Conservation (phyloP, 2,113 vertebrate genomes). For the Pseudonaja textilis region DNA sequence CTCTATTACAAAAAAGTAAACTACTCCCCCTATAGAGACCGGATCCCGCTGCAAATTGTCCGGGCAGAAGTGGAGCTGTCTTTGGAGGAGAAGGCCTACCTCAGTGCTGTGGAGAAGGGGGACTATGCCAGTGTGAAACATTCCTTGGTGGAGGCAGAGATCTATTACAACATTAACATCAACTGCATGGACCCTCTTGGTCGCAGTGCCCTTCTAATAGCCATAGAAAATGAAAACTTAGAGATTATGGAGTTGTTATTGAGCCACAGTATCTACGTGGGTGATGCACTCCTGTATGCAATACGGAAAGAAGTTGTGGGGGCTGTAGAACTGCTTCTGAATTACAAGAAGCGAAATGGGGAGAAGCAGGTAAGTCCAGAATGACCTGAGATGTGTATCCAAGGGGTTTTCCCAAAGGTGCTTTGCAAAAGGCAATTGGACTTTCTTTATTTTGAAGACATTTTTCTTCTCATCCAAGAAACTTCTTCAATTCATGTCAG, state of each 20-base stretch:
- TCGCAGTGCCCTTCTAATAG: slow-evolving; percentile 93
- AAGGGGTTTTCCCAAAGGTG: not conserved
- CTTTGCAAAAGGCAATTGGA: too few species aligned
- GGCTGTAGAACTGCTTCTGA: slow-evolving; percentile 94
- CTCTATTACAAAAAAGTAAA: slow-evolving; percentile 97
- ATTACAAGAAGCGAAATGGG: slow-evolving; percentile 84
- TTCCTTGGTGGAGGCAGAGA: slow-evolving; percentile 90
- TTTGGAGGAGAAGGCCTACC: slow-evolving; percentile 88
- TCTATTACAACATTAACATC: slow-evolving; percentile 98
- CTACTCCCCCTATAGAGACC: slow-evolving; percentile 92
- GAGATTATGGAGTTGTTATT: slow-evolving; percentile 97
- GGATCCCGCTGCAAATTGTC: slow-evolving; percentile 94
- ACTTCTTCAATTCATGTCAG: too few species aligned
- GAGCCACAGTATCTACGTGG: slow-evolving; percentile 88
- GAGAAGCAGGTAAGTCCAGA: slow-evolving; percentile 83
- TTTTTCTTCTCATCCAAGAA: too few species aligned
- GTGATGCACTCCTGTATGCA: slow-evolving; percentile 92
- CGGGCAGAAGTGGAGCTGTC: slow-evolving; percentile 94
- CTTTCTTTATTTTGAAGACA: too few species aligned
- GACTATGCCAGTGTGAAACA: slow-evolving; percentile 95
- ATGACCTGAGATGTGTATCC: not conserved
- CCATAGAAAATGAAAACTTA: slow-evolving; percentile 98
- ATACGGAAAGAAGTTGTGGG: slow-evolving; percentile 98
- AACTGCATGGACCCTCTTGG: slow-evolving; percentile 98
- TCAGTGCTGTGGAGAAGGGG: slow-evolving; percentile 94